Conservation (phyloP, 1,140 invertebrate genomes). For the Latrodectus geometricus region DNA sequence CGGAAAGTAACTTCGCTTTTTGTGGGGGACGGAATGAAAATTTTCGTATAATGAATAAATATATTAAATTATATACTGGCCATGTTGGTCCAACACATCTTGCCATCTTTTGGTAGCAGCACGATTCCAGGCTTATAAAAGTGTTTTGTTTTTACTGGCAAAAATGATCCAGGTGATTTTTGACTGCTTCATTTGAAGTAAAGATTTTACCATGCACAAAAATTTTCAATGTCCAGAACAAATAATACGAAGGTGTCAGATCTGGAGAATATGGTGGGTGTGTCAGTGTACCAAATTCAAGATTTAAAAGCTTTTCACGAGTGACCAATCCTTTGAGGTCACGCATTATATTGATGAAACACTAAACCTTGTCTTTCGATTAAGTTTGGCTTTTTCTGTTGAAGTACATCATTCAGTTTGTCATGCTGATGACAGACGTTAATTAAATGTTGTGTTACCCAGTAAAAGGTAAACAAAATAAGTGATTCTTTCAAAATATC, state of each 20-base stretch:
- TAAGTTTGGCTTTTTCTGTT: slow-evolving; percentile 24
- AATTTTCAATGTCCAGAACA: too few relatives aligned
- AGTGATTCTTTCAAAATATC: neutral
- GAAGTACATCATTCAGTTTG: slow-evolving; percentile 7
- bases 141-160: neutral
- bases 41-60: slow-evolving; percentile 11
- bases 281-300: slow-evolving; percentile 8
- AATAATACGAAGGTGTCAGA: neutral
- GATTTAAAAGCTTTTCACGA: slow-evolving; percentile 16
- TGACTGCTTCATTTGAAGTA: slow-evolving; percentile 7
- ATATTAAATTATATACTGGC: neutral
- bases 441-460: neutral
- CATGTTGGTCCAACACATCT: slow-evolving; percentile 3
- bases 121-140: slow-evolving; percentile 5
- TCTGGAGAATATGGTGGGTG: slow-evolving; percentile 12
- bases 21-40: neutral
- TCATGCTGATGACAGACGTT: neutral
- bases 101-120: slow-evolving; percentile 12
- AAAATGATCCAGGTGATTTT: slow-evolving; percentile 10
- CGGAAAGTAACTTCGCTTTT: slow-evolving; percentile 12
- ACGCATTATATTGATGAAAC: slow-evolving; percentile 25
- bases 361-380: slow-evolving; percentile 13
- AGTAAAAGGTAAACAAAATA: neutral
- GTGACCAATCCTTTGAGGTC: slow-evolving; percentile 14
- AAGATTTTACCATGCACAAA: neutral